Evolutionary conservation across 2,888 invertebrate genomes (phyloP).

Genomic region (Oligia fasciuncula): DNA sequence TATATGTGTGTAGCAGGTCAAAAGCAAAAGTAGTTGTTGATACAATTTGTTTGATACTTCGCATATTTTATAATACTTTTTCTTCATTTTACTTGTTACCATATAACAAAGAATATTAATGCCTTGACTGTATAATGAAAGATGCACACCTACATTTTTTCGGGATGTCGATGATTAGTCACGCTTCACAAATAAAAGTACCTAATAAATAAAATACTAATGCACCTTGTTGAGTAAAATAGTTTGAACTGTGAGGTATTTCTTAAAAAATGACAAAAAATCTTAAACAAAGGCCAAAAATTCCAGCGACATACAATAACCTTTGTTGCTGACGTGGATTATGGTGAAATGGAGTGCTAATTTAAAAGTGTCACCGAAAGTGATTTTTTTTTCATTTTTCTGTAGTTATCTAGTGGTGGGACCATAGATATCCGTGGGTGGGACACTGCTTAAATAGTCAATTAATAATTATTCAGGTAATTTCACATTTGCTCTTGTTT

Average conservation of each 20-base stretch:
- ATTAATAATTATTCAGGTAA: not conserved
- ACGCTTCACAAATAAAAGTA: slow-evolving; percentile 28
- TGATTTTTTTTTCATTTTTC: not conserved
- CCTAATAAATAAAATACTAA: slow-evolving; percentile 23
- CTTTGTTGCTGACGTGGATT: slow-evolving; percentile 27
- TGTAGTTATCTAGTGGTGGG: no score
- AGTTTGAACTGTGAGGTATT: slow-evolving; percentile 23
- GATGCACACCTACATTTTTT: not conserved
- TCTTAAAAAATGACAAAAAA: slow-evolving; percentile 41
- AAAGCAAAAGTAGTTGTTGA: not conserved
- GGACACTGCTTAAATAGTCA: not conserved
- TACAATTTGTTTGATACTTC: not conserved
- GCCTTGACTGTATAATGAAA: not conserved
- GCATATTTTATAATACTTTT: not conserved
- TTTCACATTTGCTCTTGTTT: not conserved
- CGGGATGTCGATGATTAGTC: slow-evolving; percentile 7
- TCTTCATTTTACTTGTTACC: not conserved
- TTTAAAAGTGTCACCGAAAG: not conserved
- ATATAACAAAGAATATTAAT: not conserved
- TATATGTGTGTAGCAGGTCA: not conserved
- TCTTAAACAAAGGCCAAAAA: slow-evolving; percentile 28
- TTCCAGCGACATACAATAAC: slow-evolving; percentile 34
- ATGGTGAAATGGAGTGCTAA: slow-evolving; percentile 24
- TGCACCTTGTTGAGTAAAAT: slow-evolving; percentile 1
- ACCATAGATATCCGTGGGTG: no score